Percentiles rank a stretch among this genome's conserved stretches.
Evolutionary conservation across 2,113 vertebrate species (phyloP).

Genomic region (Anhinga anhinga): DNA sequence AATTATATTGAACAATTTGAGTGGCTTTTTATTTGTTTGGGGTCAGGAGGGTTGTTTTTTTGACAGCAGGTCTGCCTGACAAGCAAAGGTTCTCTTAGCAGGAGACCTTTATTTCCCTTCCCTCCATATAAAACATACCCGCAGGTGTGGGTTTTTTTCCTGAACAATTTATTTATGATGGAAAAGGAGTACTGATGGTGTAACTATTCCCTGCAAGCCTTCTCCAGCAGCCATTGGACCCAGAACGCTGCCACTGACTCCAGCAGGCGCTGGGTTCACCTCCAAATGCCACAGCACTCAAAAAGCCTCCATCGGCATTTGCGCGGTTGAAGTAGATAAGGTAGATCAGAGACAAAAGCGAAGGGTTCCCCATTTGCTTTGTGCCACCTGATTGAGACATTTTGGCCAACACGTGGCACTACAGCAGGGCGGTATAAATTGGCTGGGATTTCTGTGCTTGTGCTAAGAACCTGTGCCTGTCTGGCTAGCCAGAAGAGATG

Average conservation of each 20-base stretch:
- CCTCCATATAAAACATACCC: background rate
- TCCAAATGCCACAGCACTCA: background rate
- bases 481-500: background rate
- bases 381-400: background rate
- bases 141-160: background rate
- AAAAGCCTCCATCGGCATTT: background rate
- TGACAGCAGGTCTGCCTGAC: conserved; percentile 2
- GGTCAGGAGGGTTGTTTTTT: background rate
- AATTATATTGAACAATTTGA: background rate
- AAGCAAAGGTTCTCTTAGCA: background rate
- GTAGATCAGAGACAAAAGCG: background rate
- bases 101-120: background rate
- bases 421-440: background rate
- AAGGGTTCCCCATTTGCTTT: background rate
- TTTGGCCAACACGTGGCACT: background rate
- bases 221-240: background rate
- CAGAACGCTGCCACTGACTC: background rate
- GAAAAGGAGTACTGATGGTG: background rate
- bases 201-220: background rate
- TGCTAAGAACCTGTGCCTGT: background rate
- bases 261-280: background rate
- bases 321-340: background rate
- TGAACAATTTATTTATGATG: background rate
- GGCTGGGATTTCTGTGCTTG: background rate
- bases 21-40: background rate